Evolutionary conservation across 2,113 vertebrate species (phyloP), one percentile per base, ranked within the genome.

Genomic region (Corythornis madagascariensis): DNA sequence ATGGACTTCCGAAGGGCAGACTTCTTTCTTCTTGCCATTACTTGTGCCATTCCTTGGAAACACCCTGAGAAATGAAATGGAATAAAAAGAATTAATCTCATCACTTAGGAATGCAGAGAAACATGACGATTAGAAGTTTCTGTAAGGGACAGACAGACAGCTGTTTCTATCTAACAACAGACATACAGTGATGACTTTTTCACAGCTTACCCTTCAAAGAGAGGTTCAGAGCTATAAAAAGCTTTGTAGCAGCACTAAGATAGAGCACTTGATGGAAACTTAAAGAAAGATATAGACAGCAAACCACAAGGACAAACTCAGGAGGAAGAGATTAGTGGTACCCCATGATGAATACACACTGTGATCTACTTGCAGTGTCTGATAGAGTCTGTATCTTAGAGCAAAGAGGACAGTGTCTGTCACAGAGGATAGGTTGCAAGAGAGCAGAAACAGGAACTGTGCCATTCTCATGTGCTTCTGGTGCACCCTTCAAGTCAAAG

Each of bases 21-120:
- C 38, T 38, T 38, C 38, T 73, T 92, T 87, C 92, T 91, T 94
- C 85, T 86, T 89, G 42, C 7, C 42, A 33, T 70, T 70, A 38
- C 64, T 67, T 69, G 53, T 45, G 35, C 13, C 63, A 61, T 61
- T 89, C 38, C 38, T 79, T 72, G 75, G 67, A 85, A 92, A 72
- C 38, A 85, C 10, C 63, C 50, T 79, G 71, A 92, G 87, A 91
- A 95, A 89, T 73, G 8, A 92, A 95, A 91, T n/a, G 16, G 52
- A 71, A 85, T 80, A 86, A 80, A 95, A 43, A 94, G 0, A 82
- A 84, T 84, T 75, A 95, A 91, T 88, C 3, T 2, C 83, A 73
- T 22, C 40, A 59, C 57, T 43, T 59, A 80, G 13, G 22, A 64
- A 9, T 80, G 21, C 31, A 74, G 28, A 63, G 63, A 72, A 76